phyloP scores from a whole-genome alignment of 2,888 invertebrate genomes.

The Gandaritis pyraliata region DNA sequence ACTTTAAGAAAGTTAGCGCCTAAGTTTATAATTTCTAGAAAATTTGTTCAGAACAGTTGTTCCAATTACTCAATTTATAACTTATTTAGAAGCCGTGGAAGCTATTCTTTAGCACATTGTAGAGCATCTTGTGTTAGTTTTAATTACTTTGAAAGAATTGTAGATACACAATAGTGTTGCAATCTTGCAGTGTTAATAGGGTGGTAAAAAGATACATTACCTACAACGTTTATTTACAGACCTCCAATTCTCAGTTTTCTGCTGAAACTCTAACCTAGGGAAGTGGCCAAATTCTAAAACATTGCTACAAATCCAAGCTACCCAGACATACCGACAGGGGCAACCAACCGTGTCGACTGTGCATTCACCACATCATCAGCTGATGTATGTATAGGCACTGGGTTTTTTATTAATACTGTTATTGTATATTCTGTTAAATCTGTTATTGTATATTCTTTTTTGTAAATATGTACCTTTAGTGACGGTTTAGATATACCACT shows the following conservation, averaged over 20 bases:
- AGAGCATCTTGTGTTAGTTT: slow-evolving; percentile 4
- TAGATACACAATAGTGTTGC: slow-evolving; percentile 10
- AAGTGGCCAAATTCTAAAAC: not conserved
- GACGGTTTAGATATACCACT: no score
- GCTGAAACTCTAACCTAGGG: not conserved
- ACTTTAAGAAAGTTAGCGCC: slow-evolving; percentile 5
- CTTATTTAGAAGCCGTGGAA: not conserved
- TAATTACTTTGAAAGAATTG: slow-evolving; percentile 17
- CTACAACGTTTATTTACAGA: slow-evolving; percentile 4
- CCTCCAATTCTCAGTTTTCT: slow-evolving; percentile 3
- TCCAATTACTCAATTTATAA: slow-evolving; percentile 2
- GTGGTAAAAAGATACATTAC: not conserved
- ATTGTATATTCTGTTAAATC: no score
- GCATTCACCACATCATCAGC: slow-evolving; percentile 8
- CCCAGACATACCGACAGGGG: no score
- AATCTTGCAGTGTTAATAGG: slow-evolving; percentile 11
- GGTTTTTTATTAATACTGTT: no score
- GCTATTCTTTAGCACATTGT: not conserved
- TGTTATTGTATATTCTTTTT: no score
- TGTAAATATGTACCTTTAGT: no score
- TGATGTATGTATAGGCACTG: not conserved
- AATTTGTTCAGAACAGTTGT: slow-evolving; percentile 1
- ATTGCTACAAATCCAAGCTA: no score
- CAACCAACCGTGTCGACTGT: no score
- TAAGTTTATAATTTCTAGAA: slow-evolving; percentile 7